Base-by-base conservation (phyloP, 2,113 vertebrate genomes). In the Malurus elegans region DNA sequence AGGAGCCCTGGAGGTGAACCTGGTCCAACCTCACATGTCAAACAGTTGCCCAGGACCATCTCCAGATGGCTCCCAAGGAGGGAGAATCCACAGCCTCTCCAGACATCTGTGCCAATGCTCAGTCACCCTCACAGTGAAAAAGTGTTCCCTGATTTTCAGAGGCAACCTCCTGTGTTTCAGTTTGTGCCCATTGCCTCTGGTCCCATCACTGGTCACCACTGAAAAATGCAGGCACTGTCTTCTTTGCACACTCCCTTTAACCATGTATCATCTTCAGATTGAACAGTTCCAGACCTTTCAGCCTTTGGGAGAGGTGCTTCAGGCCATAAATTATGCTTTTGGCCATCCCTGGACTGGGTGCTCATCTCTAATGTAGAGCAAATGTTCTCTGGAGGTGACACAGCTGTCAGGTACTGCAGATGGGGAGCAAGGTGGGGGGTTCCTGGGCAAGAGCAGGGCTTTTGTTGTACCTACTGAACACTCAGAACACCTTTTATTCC, bases 361-460 rank as follows among this genome's bases (percentile, higher is more conserved):
- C 14, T 75, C 18, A 14, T 25, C 36, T 57, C 31, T 74, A 24
- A 57, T 16, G 15, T 45, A 50, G 5, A 51, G 8, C 15, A 86
- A 70, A 58, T 32, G 36, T 20, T 47, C 19, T 80, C 29, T 78
- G 56, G 32, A 56, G 29, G 47, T 13, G 78, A 26, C n/a, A 23
- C 50, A n/a, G 50, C 29, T 74, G 18, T 50, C 51, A 81, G 50
- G 28, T 51, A 34, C 23, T 73, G 50, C 17, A 76, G 75, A 57
- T 1, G 3, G 17, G 50, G 14, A 75, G 45, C 13, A 86, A 58
- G 25, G 36, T 7, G 8, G 2, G 4, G 0, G 7, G 8, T 32
- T 69, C 36, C 48, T 60, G 62, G 40, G 7, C 38, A 75, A 70
- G 28, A 61, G 12, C 73, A 80, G 18, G 38, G 32, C 19, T 62